Evolutionary conservation across 92 coral and sea anemone species (phyloP).

Genomic region (Parazoanthus darwini): DNA sequence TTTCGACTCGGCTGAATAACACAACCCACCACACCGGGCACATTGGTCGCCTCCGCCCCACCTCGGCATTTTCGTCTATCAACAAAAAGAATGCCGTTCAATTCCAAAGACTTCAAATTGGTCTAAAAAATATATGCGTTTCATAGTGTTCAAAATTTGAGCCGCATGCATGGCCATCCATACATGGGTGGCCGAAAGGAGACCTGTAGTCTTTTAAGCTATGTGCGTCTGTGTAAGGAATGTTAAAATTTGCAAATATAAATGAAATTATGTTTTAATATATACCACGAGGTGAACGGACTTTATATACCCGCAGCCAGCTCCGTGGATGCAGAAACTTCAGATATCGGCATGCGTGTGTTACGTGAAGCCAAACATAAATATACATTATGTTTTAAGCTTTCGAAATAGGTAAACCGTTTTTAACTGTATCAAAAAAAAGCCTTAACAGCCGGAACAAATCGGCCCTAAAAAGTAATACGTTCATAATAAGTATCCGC

Average conservation of each 20-base stretch:
- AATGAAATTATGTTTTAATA: no score
- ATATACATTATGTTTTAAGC: no score
- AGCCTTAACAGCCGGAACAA: background rate
- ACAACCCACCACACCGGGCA: conserved; percentile 16
- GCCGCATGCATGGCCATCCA: background rate
- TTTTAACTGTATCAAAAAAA: background rate
- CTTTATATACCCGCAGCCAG: background rate
- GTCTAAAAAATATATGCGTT: background rate
- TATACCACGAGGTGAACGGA: background rate
- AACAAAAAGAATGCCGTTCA: background rate
- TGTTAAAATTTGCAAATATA: no score
- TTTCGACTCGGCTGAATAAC: conserved; percentile 19
- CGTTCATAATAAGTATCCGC: background rate
- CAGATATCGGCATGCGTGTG: no score
- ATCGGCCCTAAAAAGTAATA: no score
- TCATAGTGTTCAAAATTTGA: background rate
- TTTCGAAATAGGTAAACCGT: no score
- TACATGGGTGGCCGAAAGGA: background rate
- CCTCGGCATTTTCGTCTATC: conserved; percentile 24
- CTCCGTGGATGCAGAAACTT: background rate
- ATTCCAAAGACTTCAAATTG: background rate
- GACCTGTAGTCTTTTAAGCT: no score
- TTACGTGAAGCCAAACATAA: background rate
- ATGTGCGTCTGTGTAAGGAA: no score
- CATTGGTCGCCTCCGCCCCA: conserved; percentile 35